phyloP scores from a whole-genome alignment of 2,797 vertebrate genomes.

The Zenarchopterus dispar region DNA sequence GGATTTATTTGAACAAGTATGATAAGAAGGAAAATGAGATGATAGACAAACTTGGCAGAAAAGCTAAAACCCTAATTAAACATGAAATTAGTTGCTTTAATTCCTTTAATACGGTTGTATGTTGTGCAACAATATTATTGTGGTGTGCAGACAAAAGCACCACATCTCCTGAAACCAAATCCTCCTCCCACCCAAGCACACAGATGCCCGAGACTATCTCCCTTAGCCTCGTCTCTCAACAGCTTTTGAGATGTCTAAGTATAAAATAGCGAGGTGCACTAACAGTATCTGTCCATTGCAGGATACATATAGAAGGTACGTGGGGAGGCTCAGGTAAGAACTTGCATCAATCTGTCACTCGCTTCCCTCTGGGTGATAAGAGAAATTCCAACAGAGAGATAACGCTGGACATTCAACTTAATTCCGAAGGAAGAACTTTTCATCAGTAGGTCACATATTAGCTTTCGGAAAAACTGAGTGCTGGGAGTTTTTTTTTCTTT shows the following conservation, averaged over 20 bases:
- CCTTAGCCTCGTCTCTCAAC: constrained; percentile 88
- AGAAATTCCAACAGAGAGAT: constrained; percentile 86
- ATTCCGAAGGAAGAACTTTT: constrained; percentile 85
- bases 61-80: constrained; percentile 7
- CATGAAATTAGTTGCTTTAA: constrained; percentile 16
- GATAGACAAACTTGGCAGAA: not conserved
- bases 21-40: not conserved
- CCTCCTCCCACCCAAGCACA: constrained; percentile 81
- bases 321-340: constrained; percentile 84
- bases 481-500: constrained; percentile 44
- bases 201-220: constrained; percentile 83
- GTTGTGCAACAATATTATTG: constrained; percentile 54
- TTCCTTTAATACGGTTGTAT: constrained; percentile 18
- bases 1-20: constrained; percentile 2
- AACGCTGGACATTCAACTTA: constrained; percentile 84
- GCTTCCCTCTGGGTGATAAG: constrained; percentile 85
- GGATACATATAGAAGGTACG: constrained; percentile 83
- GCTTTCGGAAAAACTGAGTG: constrained; percentile 76
- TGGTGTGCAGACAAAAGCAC: constrained; percentile 67
- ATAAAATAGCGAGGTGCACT: constrained; percentile 84
- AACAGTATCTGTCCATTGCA: constrained; percentile 88
- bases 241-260: constrained; percentile 88
- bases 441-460: constrained; percentile 84
- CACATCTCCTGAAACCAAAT: constrained; percentile 83
- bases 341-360: constrained; percentile 88